phyloP scores from a whole-genome alignment of 1,140 invertebrate genomes.

The Drosophila ananassae region DNA sequence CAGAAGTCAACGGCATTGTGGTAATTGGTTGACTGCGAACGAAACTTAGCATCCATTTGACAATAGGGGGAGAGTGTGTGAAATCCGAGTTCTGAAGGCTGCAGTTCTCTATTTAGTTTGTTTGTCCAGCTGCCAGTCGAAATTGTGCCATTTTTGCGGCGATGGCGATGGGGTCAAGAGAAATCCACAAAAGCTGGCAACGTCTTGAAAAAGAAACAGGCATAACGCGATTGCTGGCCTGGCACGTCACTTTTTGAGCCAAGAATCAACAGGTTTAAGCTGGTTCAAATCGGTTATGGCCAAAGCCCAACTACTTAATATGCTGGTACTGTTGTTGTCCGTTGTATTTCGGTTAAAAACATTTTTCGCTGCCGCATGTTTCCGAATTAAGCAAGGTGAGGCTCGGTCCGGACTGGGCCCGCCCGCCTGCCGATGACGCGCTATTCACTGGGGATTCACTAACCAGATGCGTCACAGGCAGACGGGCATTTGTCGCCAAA shows the following conservation, averaged over 20 bases:
- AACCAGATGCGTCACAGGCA: conserved; percentile 61
- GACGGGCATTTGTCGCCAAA: conserved; percentile 28
- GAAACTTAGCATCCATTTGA: conserved; percentile 14
- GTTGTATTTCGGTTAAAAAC: conserved; percentile 30
- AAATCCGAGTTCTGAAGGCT: conserved; percentile 11
- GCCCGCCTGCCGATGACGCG: conserved; percentile 36
- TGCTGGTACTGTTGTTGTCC: conserved; percentile 22
- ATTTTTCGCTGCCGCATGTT: conserved; percentile 42
- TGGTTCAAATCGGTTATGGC: conserved; percentile 54
- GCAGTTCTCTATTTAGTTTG: not conserved
- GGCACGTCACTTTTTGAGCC: conserved; percentile 7
- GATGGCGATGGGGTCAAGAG: conserved; percentile 3
- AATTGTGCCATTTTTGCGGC: not conserved
- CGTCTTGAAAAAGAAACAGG: conserved; percentile 5
- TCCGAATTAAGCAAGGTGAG: conserved; percentile 48
- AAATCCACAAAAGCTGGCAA: conserved; percentile 2
- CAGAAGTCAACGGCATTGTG: conserved; percentile 28
- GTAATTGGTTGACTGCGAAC: conserved; percentile 14
- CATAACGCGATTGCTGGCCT: conserved; percentile 20
- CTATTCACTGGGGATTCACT: conserved; percentile 44
- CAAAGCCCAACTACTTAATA: conserved; percentile 48
- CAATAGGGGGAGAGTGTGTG: conserved; percentile 10
- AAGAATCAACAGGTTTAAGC: conserved; percentile 65
- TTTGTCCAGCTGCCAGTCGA: conserved; percentile 25
- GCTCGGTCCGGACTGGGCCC: conserved; percentile 11